Conservation (phyloP, 1,140 invertebrate genomes). For the Plectrocnemia conspersa region DNA sequence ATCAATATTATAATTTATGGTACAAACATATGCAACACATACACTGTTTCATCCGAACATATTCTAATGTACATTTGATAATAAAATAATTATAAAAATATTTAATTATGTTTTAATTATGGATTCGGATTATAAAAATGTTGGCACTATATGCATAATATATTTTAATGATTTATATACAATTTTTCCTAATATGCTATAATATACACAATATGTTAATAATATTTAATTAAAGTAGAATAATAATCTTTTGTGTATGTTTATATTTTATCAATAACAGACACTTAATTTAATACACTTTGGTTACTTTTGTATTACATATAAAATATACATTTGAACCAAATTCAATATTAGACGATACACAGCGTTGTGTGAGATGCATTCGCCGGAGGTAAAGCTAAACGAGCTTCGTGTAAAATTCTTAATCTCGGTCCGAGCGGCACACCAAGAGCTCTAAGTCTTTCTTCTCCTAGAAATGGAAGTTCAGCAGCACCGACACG, state of each 20-base stretch:
- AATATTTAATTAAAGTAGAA: no score
- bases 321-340: neutral
- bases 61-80: conserved; percentile 10
- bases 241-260: no score
- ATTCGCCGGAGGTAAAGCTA: conserved; percentile 47
- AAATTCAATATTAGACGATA: conserved; percentile 40
- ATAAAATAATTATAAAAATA: neutral
- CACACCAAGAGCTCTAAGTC: conserved; percentile 82
- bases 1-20: neutral
- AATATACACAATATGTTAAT: neutral
- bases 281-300: neutral
- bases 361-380: conserved; percentile 43
- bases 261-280: no score
- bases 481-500: conserved; percentile 88
- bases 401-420: conserved; percentile 85
- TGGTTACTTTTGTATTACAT: neutral
- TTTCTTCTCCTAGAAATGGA: conserved; percentile 86
- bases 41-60: conserved; percentile 33
- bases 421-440: conserved; percentile 82
- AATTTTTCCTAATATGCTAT: neutral
- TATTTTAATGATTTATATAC: neutral
- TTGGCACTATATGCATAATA: neutral
- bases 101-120: neutral
- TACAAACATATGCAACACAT: conserved; percentile 3
- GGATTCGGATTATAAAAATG: neutral